Base-by-base conservation (phyloP, 2,888 invertebrate species). In the Steinernema hermaphroditum region DNA sequence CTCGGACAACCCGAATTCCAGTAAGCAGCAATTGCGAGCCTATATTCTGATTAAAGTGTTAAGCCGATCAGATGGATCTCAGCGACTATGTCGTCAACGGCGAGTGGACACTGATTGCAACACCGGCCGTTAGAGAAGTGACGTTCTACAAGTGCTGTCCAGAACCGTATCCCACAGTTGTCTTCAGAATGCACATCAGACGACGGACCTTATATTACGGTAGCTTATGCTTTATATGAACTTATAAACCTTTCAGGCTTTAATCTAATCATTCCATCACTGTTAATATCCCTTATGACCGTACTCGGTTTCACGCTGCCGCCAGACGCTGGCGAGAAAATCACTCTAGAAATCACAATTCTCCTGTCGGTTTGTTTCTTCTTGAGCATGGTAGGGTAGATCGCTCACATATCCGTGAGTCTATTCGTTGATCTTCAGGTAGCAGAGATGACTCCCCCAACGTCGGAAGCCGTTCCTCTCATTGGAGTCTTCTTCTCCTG, bases 181-280 rank as follows among this genome's bases (percentile, higher is more conserved):
- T 95, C 83, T 96, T 94, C 89, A 92, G 92, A 86, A 93, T 97
- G 87, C 93, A 93, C 88, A 94, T 97, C 88, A 91, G 96, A 85
- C 91, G 97, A 87, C 92, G 96, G 87, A 96, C 96, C 76, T 91
- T 98, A 83, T 97, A 96, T 91, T 97, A 97, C 90, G 96, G 81
- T 80, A 50, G 27, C 19, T 14, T n/a, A 1, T 22, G 24, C 44
- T 16, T 27, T 32, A 29, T 32, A 32, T 70, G 37, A 46, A 12
- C 32, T 69, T 2, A 29, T 14, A 1, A 41, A 44, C 71, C 1
- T 0, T 50, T 70, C 46, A 81, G 96, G 96, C 91, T 96, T 97
- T 91, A 98, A 98, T 90, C 91, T 97, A 87, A 96, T 97, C 89
- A 94, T 97, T 88, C 97, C 97, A 82, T 96, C 96, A 89, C 94